phyloP scores from a whole-genome alignment of 1,140 invertebrate species.

The Dreissena rostriformis region DNA sequence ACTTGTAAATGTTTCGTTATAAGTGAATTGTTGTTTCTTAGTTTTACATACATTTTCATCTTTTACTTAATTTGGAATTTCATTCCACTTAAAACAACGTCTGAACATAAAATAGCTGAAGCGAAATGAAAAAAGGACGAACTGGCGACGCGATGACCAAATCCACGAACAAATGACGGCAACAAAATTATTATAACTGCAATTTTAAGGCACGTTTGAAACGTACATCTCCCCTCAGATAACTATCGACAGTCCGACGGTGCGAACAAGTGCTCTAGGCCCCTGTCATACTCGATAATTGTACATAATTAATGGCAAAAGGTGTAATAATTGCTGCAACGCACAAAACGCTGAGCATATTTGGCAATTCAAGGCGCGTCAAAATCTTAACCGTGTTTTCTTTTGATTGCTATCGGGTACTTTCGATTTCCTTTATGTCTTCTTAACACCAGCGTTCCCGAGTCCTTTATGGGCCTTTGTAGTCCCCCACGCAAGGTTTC shows the following conservation, averaged over 20 bases:
- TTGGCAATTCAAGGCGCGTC: slow-evolving; percentile 43
- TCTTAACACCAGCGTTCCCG: background rate
- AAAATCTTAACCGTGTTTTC: slow-evolving; percentile 30
- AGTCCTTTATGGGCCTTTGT: background rate
- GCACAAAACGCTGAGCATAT: slow-evolving; percentile 38
- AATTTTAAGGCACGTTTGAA: background rate
- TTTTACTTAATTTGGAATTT: no score
- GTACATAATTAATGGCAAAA: slow-evolving; percentile 51
- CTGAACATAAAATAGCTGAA: no score
- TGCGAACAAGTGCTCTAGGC: slow-evolving; percentile 12
- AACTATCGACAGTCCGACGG: background rate
- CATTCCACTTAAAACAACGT: no score
- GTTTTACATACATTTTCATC: no score
- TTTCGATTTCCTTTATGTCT: background rate
- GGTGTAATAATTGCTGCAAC: slow-evolving; percentile 45
- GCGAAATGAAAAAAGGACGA: no score
- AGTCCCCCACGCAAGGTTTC: background rate
- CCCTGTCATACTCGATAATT: slow-evolving; percentile 50
- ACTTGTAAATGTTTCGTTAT: no score
- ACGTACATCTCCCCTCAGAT: background rate
- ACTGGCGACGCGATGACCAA: no score
- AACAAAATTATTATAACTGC: no score
- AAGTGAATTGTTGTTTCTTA: no score
- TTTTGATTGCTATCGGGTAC: slow-evolving; percentile 35
- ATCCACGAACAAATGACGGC: no score